A percentile compares a stretch with the other conserved stretches of the same genome.
Evolutionary conservation across 2,113 vertebrate species (phyloP).

Genomic region (Ancistrus triradiatus): DNA sequence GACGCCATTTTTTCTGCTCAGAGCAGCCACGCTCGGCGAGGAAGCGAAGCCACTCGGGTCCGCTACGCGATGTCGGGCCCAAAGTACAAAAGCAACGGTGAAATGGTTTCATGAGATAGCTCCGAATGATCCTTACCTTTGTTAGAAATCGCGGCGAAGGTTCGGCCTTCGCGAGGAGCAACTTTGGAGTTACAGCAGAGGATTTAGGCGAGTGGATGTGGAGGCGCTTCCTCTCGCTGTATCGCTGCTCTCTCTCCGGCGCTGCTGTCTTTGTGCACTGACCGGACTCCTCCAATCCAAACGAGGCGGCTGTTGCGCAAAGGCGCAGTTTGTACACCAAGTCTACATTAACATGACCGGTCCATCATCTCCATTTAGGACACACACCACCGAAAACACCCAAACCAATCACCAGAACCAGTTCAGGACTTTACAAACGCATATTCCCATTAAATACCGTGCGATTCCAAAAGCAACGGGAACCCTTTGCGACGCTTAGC

Average conservation of each 20-base stretch:
- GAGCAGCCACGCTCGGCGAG: constrained; percentile 72
- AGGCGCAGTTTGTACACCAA: constrained; percentile 64
- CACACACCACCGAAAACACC: background rate
- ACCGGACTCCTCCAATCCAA: constrained; percentile 64
- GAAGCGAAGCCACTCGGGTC: constrained; percentile 59
- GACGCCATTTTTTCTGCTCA: constrained; percentile 79
- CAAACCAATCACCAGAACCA: too few relatives aligned
- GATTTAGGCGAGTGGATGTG: constrained; percentile 41
- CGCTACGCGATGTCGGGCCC: constrained; percentile 56
- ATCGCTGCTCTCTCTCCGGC: constrained; percentile 57
- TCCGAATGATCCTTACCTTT: constrained; percentile 60
- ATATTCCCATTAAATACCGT: background rate
- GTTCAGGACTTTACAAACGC: background rate
- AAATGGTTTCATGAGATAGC: constrained; percentile 32
- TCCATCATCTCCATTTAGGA: constrained; percentile 8
- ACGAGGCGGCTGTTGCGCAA: constrained; percentile 71
- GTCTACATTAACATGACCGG: constrained; percentile 40
- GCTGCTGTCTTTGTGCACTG: constrained; percentile 74
- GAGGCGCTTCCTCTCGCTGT: constrained; percentile 62
- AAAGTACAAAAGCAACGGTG: constrained; percentile 22
- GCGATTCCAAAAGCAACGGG: background rate
- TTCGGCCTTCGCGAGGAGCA: constrained; percentile 30
- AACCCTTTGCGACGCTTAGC: constrained; percentile 11
- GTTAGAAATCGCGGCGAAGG: constrained; percentile 14
- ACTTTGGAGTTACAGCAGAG: constrained; percentile 40